Conservation (phyloP, 1,140 invertebrate species). For the Phenacoccus solenopsis region DNA sequence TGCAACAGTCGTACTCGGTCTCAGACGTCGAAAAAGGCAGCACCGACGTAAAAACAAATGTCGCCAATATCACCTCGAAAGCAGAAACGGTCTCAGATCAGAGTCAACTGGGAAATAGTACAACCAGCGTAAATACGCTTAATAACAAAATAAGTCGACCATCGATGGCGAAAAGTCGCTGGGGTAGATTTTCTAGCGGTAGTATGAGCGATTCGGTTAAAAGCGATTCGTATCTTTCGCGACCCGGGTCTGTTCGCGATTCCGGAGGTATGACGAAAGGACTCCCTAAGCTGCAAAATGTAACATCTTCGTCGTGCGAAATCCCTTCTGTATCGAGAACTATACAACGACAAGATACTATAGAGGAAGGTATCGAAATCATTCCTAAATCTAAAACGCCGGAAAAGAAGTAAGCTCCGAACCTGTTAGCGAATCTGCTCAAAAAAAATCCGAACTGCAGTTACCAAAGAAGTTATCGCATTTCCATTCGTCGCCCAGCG, state of each 20-base stretch:
- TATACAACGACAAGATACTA: constrained; percentile 58
- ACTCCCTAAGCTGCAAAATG: constrained; percentile 53
- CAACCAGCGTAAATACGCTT: constrained; percentile 1
- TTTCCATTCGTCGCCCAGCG: constrained; percentile 24
- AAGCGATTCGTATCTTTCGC: constrained; percentile 39
- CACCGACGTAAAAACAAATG: constrained; percentile 18
- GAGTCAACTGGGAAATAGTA: constrained; percentile 20
- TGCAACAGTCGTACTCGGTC: constrained; percentile 33
- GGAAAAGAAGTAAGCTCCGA: constrained; percentile 25
- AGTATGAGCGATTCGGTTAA: constrained; percentile 44
- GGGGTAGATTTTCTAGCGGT: constrained; percentile 65
- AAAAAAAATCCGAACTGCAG: constrained; percentile 28
- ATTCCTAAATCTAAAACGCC: constrained; percentile 33
- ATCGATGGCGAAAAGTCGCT: constrained; percentile 42
- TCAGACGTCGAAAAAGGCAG: constrained; percentile 31
- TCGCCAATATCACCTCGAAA: constrained; percentile 14
- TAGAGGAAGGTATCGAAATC: constrained; percentile 60
- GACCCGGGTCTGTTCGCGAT: constrained; percentile 41
- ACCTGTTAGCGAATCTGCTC: constrained; percentile 9
- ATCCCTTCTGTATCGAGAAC: constrained; percentile 26
- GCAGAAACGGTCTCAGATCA: constrained; percentile 21
- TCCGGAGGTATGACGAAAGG: constrained; percentile 43
- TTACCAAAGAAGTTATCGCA: constrained; percentile 28
- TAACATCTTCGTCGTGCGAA: constrained; percentile 30
- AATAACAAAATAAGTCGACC: constrained; percentile 31